Percentiles rank a stretch among this genome's conserved stretches.
Conservation (phyloP, 2,797 vertebrate genomes). For the Aphelocoma californica region DNA sequence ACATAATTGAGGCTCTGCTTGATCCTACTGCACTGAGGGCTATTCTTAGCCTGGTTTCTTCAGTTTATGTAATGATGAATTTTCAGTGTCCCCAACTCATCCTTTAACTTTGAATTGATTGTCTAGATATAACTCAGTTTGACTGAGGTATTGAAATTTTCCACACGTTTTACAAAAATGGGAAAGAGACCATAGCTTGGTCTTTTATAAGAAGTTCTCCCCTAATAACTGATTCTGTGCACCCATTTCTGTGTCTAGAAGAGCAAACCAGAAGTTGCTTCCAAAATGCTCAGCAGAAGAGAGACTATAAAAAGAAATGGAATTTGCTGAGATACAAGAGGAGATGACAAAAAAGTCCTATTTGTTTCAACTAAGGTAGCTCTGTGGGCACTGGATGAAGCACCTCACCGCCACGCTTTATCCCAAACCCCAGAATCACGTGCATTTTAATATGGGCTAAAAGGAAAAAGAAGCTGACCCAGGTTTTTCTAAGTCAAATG, state of each 20-base stretch:
- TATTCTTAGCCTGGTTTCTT: slow-evolving; percentile 47
- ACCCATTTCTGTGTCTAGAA: neutral
- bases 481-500: neutral
- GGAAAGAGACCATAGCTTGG: neutral
- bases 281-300: neutral
- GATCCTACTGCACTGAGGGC: neutral
- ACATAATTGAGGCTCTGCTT: slow-evolving; percentile 27
- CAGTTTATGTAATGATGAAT: slow-evolving; percentile 46
- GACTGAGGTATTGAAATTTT: neutral
- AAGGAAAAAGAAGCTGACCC: neutral
- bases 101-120: slow-evolving; percentile 12
- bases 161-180: neutral
- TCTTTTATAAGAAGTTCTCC: neutral
- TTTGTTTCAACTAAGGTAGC: neutral
- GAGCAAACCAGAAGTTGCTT: neutral
- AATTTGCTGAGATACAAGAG: neutral
- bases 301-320: neutral
- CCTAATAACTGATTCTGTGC: neutral
- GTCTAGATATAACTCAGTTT: neutral
- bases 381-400: neutral
- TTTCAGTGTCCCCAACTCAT: slow-evolving; percentile 6
- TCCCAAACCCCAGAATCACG: neutral
- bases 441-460: neutral
- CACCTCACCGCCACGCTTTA: fast-evolving
- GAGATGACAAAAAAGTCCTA: neutral